phyloP scores from a whole-genome alignment of 2,113 vertebrate species.

The Vireo altiloquus region DNA sequence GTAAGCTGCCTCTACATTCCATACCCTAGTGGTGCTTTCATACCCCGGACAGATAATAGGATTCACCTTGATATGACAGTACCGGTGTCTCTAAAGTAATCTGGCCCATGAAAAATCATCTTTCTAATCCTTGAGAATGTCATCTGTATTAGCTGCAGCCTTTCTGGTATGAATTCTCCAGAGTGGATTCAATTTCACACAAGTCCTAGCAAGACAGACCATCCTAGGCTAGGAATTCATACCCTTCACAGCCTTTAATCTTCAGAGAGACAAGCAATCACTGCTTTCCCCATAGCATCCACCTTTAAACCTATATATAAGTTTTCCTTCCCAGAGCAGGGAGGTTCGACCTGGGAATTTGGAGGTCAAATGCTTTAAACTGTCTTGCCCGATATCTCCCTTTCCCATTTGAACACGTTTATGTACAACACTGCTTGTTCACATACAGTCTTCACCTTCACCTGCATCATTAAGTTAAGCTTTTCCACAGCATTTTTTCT shows the following conservation, averaged over 20 bases:
- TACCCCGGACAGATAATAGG: neutral
- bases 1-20: neutral
- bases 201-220: constrained; percentile 4
- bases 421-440: neutral
- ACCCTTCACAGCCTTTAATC: neutral
- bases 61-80: constrained; percentile 18
- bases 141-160: constrained; percentile 13
- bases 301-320: neutral
- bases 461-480: neutral
- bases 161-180: neutral
- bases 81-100: neutral
- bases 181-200: constrained; percentile 15
- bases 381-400: neutral
- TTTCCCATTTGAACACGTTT: neutral
- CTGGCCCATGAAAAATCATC: neutral
- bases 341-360: neutral
- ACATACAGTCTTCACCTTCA: neutral
- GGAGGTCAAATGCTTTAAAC: neutral
- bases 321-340: neutral
- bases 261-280: neutral
- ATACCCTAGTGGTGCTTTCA: neutral
- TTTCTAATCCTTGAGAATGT: constrained; percentile 32
- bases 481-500: constrained; percentile 2
- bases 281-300: neutral
- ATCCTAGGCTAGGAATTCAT: neutral